phyloP scores from a whole-genome alignment of 1,140 invertebrate species.

The Drosophila asahinai region DNA sequence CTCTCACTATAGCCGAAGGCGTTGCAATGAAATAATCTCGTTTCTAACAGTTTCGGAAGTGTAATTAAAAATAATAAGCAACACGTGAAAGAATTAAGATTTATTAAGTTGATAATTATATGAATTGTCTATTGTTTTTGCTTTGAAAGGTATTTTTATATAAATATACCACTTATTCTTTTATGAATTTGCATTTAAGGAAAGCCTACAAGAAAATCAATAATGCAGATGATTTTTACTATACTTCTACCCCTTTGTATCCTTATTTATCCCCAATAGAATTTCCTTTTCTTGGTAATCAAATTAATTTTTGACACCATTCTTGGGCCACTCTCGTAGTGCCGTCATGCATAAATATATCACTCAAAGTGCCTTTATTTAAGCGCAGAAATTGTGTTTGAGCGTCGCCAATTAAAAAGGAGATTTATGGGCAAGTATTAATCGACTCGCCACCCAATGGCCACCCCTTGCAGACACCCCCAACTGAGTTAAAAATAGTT shows the following conservation, averaged over 20 bases:
- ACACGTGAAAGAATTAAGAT: background rate
- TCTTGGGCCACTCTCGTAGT: background rate
- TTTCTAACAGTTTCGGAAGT: background rate
- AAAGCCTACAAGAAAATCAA: background rate
- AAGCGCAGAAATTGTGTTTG: slow-evolving; percentile 27
- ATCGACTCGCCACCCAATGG: slow-evolving; percentile 18
- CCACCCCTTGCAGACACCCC: slow-evolving; percentile 20
- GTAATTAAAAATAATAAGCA: slow-evolving; percentile 11
- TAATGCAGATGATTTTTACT: background rate
- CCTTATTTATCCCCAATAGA: slow-evolving; percentile 3
- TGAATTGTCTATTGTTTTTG: no score
- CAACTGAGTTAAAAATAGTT: slow-evolving; percentile 38
- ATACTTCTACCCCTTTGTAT: background rate
- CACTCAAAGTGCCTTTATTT: slow-evolving; percentile 25
- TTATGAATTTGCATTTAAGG: background rate
- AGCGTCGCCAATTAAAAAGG: slow-evolving; percentile 35
- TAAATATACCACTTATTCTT: background rate
- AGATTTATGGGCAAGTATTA: slow-evolving; percentile 39
- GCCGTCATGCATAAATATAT: slow-evolving; percentile 17
- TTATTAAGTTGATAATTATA: no score
- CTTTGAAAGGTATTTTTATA: no score
- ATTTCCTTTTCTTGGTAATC: slow-evolving; percentile 1
- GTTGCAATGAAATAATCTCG: slow-evolving; percentile 35
- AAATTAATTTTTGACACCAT: slow-evolving; percentile 22
- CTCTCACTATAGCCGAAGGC: slow-evolving; percentile 11